phyloP scores from a whole-genome alignment of 1,140 invertebrate species.

The Calephelis virginiensis region DNA sequence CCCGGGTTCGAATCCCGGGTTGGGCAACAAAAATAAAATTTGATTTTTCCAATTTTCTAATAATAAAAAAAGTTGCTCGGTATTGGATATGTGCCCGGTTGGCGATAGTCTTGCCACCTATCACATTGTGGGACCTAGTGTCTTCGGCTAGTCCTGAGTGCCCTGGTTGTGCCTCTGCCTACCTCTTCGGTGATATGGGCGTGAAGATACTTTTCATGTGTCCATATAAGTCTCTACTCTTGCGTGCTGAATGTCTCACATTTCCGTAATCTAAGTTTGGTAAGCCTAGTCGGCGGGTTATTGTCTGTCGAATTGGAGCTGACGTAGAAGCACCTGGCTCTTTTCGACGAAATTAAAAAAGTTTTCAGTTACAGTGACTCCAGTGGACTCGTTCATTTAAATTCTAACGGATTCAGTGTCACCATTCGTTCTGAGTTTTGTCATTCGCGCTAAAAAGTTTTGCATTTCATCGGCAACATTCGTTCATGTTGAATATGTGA shows the following conservation, averaged over 20 bases:
- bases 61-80: no score
- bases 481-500: slow-evolving; percentile 3
- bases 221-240: no score
- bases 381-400: slow-evolving; percentile 64
- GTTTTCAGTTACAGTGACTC: slow-evolving; percentile 57
- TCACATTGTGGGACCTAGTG: no score
- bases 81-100: no score
- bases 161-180: no score
- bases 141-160: no score
- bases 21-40: no score
- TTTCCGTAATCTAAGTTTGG: not conserved
- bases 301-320: slow-evolving; percentile 57
- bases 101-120: no score
- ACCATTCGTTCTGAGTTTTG: slow-evolving; percentile 67
- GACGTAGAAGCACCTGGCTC: slow-evolving; percentile 56
- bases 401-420: slow-evolving; percentile 67
- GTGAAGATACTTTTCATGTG: not conserved
- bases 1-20: no score
- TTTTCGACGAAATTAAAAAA: slow-evolving; percentile 73
- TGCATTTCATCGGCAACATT: slow-evolving; percentile 18
- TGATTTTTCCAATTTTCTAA: no score
- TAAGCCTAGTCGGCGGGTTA: slow-evolving; percentile 25
- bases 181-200: no score
- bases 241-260: not conserved
- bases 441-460: slow-evolving; percentile 55